Base-by-base conservation (phyloP, 2,113 vertebrate species). In the Eublepharis macularius region DNA sequence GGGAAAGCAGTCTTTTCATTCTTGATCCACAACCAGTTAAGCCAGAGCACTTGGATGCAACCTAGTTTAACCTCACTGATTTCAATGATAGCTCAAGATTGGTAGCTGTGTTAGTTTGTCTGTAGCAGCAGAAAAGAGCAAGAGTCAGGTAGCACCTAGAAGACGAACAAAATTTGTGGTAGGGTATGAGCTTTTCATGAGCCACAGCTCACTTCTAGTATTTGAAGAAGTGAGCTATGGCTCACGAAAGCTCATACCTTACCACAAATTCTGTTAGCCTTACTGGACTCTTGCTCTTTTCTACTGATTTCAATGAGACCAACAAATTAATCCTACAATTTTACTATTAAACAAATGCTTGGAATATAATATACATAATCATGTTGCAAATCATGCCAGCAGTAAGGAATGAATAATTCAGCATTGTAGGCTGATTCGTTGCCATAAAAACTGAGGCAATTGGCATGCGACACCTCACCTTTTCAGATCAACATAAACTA, bases 41-140 rank as follows among this genome's bases (percentile, higher is more conserved):
- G 84, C 36, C 84, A n/a, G 83, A 32, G 85, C 87, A 87, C 54
- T 14, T 54, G 47, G 39, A n/a, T 6, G 45, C 45, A 63, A 21
- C 29, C 29, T 74, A 43, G 39, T 21, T 70, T 36, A 43, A 45
- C 26, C 47, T 43, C 16, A 43, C 63, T 54, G 36, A 77, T 6
- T 9, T 76, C 32, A 49, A 65, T 47, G n/a, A 76, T n/a, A n/a
- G n/a, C n/a, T n/a, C n/a, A n/a, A n/a, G n/a, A n/a, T n/a, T n/a
- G n/a, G n/a, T n/a, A n/a, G n/a, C n/a, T n/a, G n/a, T n/a, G n/a
- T n/a, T n/a, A n/a, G n/a, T n/a, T n/a, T n/a, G n/a, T n/a, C n/a
- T n/a, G n/a, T n/a, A n/a, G n/a, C n/a, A n/a, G n/a, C n/a, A n/a
- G n/a, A n/a, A n/a, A n/a, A n/a, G n/a, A n/a, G n/a, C n/a, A n/a